Percentiles rank a stretch among this genome's conserved stretches.
phyloP scores from a whole-genome alignment of 2,797 vertebrate species.

The Xenops minutus region DNA sequence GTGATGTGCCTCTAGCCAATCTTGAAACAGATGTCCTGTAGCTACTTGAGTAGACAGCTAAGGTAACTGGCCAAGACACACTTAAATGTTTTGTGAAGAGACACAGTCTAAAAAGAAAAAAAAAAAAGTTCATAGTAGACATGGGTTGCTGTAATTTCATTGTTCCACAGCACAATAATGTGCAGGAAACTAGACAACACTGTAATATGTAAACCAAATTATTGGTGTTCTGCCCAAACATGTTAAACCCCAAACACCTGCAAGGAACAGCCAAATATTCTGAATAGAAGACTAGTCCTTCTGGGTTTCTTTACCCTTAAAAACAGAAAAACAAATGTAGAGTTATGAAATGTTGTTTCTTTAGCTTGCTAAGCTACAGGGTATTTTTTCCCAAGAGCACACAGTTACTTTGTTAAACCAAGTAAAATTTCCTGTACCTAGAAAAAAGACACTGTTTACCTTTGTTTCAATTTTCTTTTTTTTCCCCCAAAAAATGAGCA shows the following conservation, averaged over 20 bases:
- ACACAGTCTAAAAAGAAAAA: neutral
- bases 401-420: neutral
- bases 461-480: neutral
- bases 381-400: neutral
- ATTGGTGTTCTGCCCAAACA: slow-evolving; percentile 31
- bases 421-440: neutral
- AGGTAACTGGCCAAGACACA: neutral
- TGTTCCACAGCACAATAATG: neutral
- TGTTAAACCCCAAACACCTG: slow-evolving; percentile 47
- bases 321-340: neutral
- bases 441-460: neutral
- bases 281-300: neutral
- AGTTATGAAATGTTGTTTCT: neutral
- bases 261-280: neutral
- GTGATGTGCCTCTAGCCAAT: neutral
- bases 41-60: slow-evolving; percentile 11
- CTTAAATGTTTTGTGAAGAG: slow-evolving; percentile 2
- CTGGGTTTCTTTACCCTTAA: neutral
- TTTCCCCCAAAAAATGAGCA: neutral
- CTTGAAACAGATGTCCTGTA: slow-evolving; percentile 34
- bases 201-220: slow-evolving; percentile 45
- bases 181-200: slow-evolving; percentile 41
- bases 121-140: neutral
- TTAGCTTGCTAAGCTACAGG: neutral
- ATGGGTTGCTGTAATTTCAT: neutral